These are phyloP conservation scores for Phalangium opilio DNA, from an alignment of 2,888 invertebrate genomes.

Conservation along the genomic window DNA sequence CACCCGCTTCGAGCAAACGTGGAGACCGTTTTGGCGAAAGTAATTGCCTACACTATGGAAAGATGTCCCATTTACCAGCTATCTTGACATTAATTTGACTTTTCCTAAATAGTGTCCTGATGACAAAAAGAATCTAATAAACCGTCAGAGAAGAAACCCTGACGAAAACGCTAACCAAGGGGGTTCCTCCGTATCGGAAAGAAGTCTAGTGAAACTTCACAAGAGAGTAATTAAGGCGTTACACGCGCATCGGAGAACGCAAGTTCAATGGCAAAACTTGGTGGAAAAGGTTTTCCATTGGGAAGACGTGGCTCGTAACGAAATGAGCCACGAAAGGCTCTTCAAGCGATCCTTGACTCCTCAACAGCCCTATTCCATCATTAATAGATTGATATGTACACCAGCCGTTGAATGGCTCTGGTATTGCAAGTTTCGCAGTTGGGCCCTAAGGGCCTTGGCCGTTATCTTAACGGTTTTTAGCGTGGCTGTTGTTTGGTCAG, in stretches of 20 bases:
- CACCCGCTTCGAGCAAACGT: constrained; percentile 55
- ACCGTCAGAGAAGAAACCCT: constrained; percentile 3
- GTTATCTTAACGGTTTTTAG: constrained; percentile 56
- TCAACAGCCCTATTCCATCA: constrained; percentile 34
- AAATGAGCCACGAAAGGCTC: constrained; percentile 41
- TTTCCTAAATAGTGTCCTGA: constrained; percentile 8
- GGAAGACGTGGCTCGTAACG: constrained; percentile 74
- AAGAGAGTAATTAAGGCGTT: constrained; percentile 80
- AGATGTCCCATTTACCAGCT: no score
- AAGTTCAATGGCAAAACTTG: constrained; percentile 81
- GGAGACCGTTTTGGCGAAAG: constrained; percentile 72
- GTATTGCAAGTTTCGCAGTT: constrained; percentile 68
- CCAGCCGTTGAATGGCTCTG: constrained; percentile 75
- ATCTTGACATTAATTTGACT: no score
- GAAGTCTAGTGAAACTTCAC: constrained; percentile 74
- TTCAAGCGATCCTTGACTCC: constrained; percentile 49
- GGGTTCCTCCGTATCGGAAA: constrained; percentile 41
- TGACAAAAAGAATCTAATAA: constrained; percentile 7
- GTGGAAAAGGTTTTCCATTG: constrained; percentile 53
- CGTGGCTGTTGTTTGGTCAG: constrained; percentile 92
- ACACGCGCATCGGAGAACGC: constrained; percentile 80
- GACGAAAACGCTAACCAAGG: constrained; percentile 7
- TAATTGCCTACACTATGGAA: no score
- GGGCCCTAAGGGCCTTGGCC: constrained; percentile 50
- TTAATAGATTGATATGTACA: constrained; percentile 8